phyloP scores from a whole-genome alignment of 2,797 vertebrate genomes.

The Syngnathus rostellatus region DNA sequence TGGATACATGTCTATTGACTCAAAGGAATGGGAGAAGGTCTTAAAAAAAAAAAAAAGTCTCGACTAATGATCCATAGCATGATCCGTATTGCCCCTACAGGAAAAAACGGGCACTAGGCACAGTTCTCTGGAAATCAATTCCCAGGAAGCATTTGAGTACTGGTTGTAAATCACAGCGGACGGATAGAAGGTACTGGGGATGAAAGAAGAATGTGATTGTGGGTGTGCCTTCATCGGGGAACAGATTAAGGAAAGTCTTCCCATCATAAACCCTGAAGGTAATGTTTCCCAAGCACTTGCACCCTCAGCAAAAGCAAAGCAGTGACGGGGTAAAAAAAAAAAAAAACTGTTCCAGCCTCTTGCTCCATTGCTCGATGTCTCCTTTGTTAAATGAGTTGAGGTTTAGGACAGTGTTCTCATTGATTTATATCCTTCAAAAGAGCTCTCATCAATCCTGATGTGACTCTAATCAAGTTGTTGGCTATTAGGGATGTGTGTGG shows the following conservation, averaged over 20 bases:
- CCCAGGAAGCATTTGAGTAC: slow-evolving; percentile 60
- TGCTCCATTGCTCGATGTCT: slow-evolving; percentile 51
- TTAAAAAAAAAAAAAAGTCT: slow-evolving; percentile 69
- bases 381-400: slow-evolving; percentile 47
- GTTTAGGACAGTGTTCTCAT: slow-evolving; percentile 52
- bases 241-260: slow-evolving; percentile 53
- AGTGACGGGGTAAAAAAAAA: slow-evolving; percentile 36
- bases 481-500: slow-evolving; percentile 33
- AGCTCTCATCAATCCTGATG: slow-evolving; percentile 68
- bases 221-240: slow-evolving; percentile 24
- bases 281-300: slow-evolving; percentile 42
- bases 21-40: slow-evolving; percentile 54
- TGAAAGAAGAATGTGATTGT: slow-evolving; percentile 43
- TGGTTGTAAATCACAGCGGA: slow-evolving; percentile 63
- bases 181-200: slow-evolving; percentile 47
- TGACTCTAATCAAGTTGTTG: slow-evolving; percentile 61
- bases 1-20: neutral
- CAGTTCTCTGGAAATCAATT: slow-evolving; percentile 71
- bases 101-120: slow-evolving; percentile 62
- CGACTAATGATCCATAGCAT: slow-evolving; percentile 73
- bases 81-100: slow-evolving; percentile 70
- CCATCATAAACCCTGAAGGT: slow-evolving; percentile 61
- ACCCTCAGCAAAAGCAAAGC: slow-evolving; percentile 46
- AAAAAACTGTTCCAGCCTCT: slow-evolving; percentile 42
- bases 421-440: slow-evolving; percentile 63